Percentiles rank a stretch among this genome's conserved stretches.
phyloP scores from a whole-genome alignment of 2,888 invertebrate species.

The Zonitis immaculata region DNA sequence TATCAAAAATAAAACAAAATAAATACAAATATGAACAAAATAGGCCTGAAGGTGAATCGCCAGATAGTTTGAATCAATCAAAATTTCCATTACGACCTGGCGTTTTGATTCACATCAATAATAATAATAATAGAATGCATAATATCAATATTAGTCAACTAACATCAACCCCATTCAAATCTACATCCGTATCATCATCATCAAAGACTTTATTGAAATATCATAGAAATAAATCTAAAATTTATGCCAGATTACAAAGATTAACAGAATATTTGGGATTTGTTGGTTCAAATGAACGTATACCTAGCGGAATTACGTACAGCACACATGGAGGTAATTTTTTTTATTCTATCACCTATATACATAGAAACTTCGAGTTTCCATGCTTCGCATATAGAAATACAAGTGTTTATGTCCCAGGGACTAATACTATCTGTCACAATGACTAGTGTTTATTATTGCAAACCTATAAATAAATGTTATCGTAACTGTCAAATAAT shows the following conservation, averaged over 20 bases:
- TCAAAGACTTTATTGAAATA: slow-evolving; percentile 33
- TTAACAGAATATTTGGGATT: slow-evolving; percentile 41
- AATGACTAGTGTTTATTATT: no score
- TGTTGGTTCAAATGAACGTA: slow-evolving; percentile 40
- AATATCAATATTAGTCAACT: slow-evolving; percentile 51
- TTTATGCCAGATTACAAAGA: slow-evolving; percentile 43
- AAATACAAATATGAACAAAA: neutral
- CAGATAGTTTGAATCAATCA: slow-evolving; percentile 44
- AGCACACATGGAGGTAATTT: slow-evolving; percentile 50
- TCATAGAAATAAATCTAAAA: slow-evolving; percentile 40
- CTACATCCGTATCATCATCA: slow-evolving; percentile 33
- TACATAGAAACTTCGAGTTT: no score
- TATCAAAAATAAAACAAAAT: neutral
- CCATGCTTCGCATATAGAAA: no score
- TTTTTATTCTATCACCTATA: slow-evolving; percentile 29
- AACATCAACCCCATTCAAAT: slow-evolving; percentile 35
- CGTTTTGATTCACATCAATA: slow-evolving; percentile 82
- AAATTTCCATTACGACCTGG: slow-evolving; percentile 88
- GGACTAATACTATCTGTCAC: no score
- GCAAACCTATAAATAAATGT: no score
- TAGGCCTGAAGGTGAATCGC: slow-evolving; percentile 52
- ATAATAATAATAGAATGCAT: no score
- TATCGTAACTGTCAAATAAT: no score
- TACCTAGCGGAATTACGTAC: slow-evolving; percentile 49
- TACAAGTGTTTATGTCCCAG: no score